A percentile compares a stretch with the other conserved stretches of the same genome.
Conservation (phyloP, 2,113 vertebrate species). For the Nycticorax nycticorax region DNA sequence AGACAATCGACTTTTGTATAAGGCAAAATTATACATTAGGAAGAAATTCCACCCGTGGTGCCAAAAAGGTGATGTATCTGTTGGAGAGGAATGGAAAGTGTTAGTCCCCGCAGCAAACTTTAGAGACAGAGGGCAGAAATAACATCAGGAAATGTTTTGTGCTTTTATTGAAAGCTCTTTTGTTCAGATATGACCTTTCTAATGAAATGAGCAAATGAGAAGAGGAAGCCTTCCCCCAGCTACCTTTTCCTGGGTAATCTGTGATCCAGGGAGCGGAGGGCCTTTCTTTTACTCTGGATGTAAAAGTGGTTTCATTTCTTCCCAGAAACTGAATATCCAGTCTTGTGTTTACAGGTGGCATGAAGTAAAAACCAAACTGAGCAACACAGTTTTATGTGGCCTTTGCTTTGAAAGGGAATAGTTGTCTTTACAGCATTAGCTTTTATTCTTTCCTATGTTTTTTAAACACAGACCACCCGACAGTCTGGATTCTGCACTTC, state of each 20-base stretch:
- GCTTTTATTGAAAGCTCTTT: constrained; percentile 21
- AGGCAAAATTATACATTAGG: constrained; percentile 19
- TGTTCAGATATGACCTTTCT: background rate
- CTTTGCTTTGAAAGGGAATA: constrained; percentile 66
- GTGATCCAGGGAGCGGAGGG: constrained; percentile 22
- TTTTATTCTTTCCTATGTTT: constrained; percentile 14
- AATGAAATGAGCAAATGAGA: background rate
- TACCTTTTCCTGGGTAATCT: background rate
- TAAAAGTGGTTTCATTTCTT: constrained; percentile 37
- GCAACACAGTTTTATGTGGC: constrained; percentile 58
- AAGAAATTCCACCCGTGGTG: constrained; percentile 46
- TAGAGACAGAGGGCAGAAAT: constrained; percentile 31
- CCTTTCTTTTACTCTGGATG: constrained; percentile 9
- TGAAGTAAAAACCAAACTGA: constrained; percentile 65
- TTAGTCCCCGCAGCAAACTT: constrained; percentile 18
- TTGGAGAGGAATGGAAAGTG: constrained; percentile 25
- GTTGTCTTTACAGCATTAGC: constrained; percentile 37
- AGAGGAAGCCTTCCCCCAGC: constrained; percentile 48
- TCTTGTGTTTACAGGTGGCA: constrained; percentile 70
- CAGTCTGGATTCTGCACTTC: constrained; percentile 31
- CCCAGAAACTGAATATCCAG: constrained; percentile 66
- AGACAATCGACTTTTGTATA: constrained; percentile 64
- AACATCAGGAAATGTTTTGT: background rate
- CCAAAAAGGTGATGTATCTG: constrained; percentile 52
- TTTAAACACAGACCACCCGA: constrained; percentile 16